phyloP scores from a whole-genome alignment of 2,888 invertebrate genomes.

The Enoplolaimus lenunculus region DNA sequence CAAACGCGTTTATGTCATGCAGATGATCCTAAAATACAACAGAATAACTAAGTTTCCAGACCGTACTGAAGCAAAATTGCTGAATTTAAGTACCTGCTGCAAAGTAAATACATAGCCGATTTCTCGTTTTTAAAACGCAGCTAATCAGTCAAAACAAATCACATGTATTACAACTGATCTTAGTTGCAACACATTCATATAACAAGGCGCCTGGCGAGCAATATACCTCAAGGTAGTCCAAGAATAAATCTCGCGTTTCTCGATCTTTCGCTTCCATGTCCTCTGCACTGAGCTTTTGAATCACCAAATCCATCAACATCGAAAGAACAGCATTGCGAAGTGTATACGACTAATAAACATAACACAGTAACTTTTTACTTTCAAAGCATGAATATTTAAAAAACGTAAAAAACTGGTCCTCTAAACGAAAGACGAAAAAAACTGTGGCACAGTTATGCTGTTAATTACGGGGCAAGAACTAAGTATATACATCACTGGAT shows the following conservation, averaged over 20 bases:
- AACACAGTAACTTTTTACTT: too few relatives aligned
- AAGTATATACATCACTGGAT: too few relatives aligned
- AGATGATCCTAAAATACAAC: constrained; percentile 57
- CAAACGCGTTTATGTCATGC: constrained; percentile 67
- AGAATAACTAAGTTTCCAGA: too few relatives aligned
- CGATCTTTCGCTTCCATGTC: constrained; percentile 55
- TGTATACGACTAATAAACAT: constrained; percentile 46
- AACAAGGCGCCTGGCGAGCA: not conserved
- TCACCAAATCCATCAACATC: constrained; percentile 64
- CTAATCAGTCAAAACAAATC: not conserved
- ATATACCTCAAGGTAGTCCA: constrained; percentile 55
- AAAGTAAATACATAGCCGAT: too few relatives aligned
- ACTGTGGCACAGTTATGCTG: too few relatives aligned
- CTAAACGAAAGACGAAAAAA: too few relatives aligned
- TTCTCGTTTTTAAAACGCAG: too few relatives aligned
- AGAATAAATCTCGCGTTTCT: constrained; percentile 59
- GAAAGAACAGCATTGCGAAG: constrained; percentile 66
- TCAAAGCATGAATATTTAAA: too few relatives aligned
- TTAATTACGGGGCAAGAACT: too few relatives aligned
- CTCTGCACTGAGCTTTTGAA: constrained; percentile 57
- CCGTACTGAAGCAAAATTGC: too few relatives aligned
- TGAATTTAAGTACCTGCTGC: too few relatives aligned
- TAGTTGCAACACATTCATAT: not conserved
- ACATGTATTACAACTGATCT: not conserved
- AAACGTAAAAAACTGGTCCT: too few relatives aligned